These are phyloP conservation scores for Cyprinus carpio DNA, from an alignment of 2,113 vertebrate species.

Conservation along the genomic window DNA sequence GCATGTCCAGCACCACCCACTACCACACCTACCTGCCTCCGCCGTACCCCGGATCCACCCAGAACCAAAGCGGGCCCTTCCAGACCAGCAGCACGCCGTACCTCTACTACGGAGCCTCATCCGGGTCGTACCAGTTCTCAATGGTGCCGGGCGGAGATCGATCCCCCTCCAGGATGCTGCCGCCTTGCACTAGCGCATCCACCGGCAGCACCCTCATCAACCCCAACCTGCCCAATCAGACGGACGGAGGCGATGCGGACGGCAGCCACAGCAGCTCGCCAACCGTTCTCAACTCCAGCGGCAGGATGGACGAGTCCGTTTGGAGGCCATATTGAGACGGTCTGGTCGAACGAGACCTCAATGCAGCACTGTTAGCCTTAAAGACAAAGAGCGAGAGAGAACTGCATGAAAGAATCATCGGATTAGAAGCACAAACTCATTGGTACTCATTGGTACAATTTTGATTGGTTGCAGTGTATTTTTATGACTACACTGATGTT, in stretches of 20 bases:
- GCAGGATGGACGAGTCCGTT: constrained; percentile 90
- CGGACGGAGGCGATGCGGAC: constrained; percentile 85
- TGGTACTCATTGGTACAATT: background rate
- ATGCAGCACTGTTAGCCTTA: constrained; percentile 41
- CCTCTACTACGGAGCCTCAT: constrained; percentile 91
- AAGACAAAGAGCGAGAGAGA: constrained; percentile 16
- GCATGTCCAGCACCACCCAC: constrained; percentile 84
- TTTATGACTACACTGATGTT: constrained; percentile 39
- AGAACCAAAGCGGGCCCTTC: constrained; percentile 98
- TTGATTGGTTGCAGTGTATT: constrained; percentile 48
- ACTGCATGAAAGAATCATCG: constrained; percentile 21
- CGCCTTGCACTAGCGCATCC: constrained; percentile 94
- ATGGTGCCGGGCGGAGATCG: constrained; percentile 89
- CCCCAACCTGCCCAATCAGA: constrained; percentile 90
- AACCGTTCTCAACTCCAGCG: constrained; percentile 89
- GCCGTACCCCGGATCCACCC: constrained; percentile 96
- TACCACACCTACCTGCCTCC: constrained; percentile 99
- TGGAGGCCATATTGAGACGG: constrained; percentile 84
- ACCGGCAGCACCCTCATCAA: constrained; percentile 95
- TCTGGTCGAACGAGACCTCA: background rate
- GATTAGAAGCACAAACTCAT: constrained; percentile 56
- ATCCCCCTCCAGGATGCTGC: constrained; percentile 88
- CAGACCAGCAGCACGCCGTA: constrained; percentile 99
- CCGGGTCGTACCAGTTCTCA: constrained; percentile 89
- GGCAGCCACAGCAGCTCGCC: constrained; percentile 91